Percentiles rank a stretch among this genome's conserved stretches.
Conservation (phyloP, 2,888 invertebrate species). For the Dimorphilus gyrociliatus region DNA sequence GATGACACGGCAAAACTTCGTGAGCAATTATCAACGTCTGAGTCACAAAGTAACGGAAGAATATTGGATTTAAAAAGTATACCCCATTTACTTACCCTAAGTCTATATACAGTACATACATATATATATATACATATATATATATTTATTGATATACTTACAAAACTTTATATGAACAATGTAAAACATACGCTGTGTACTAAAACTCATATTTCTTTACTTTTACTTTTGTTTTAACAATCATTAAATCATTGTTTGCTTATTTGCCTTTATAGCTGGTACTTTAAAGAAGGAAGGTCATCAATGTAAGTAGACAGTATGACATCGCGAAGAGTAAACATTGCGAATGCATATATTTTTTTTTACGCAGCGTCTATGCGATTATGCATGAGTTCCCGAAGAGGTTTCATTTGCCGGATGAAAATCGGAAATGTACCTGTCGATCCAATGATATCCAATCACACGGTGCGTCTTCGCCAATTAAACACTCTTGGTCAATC, state of each 20-base stretch:
- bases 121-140: too few species aligned
- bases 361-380: slow-evolving; percentile 65
- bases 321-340: too few species aligned
- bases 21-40: slow-evolving; percentile 90
- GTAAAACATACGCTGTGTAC: too few species aligned
- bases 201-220: too few species aligned
- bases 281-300: slow-evolving; percentile 98
- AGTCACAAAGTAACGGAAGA: slow-evolving; percentile 76
- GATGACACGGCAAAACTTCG: slow-evolving; percentile 87
- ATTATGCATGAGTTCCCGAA: slow-evolving; percentile 90
- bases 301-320: slow-evolving; percentile 78
- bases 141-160: too few species aligned
- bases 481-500: slow-evolving; percentile 82
- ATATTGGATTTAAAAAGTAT: slow-evolving; percentile 92
- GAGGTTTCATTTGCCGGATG: slow-evolving; percentile 98
- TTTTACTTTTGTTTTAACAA: too few species aligned
- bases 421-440: slow-evolving; percentile 61
- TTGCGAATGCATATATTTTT: too few species aligned
- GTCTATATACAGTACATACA: too few species aligned
- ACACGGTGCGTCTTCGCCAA: slow-evolving; percentile 75
- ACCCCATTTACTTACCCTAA: too few species aligned
- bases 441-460: slow-evolving; percentile 54
- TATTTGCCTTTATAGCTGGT: too few species aligned
- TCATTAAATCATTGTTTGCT: too few species aligned
- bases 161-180: too few species aligned